Base-by-base conservation (phyloP, 2,113 vertebrate species). In the Platysternon megacephalum region DNA sequence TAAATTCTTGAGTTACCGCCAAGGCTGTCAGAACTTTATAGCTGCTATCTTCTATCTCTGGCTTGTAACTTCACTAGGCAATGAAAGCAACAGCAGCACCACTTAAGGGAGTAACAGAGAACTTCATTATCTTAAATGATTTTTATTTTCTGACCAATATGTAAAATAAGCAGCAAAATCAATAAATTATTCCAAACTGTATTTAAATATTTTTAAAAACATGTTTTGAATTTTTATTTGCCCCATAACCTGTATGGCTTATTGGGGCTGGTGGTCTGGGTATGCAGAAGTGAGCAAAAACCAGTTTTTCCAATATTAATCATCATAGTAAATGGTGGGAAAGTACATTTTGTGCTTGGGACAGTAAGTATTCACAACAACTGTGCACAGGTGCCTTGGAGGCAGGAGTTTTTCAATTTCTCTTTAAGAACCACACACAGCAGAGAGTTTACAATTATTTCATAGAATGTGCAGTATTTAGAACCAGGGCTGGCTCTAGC, bases 1-100 rank as follows among this genome's bases (percentile, higher is more conserved):
- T 65, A 89, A 87, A 96, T 89, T 95, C 94, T 24, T 93, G 92
- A 96, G 56, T 39, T 61, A 78, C 52, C 1, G 42, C 82, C 97
- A 94, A 79, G 80, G 48, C 39, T 58, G 42, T 72, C 76, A 46
- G 49, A 95, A 85, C 22, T 90, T 92, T 79, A 61, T 5, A 90
- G 79, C 78, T 81, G 92, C 49, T 32, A 68, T 49, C 28, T 56
- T 78, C 52, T 82, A 95, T 49, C 52, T 46, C 44, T 92, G 32
- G 11, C 22, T 82, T 83, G 46, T 56, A 83, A 82, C 51, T 87
- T 92, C 52, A 56, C 8, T 58, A 90, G 85, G 65, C 19, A 74
- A 87, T 76, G 89, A 82, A 81, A 92, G 19, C 55, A 84, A 78
- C 88, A 94, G 96, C 89, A 86, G 91, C 80, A 42, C 82, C 61